A percentile compares a stretch with the other conserved stretches of the same genome.
Evolutionary conservation across 2,888 invertebrate genomes (phyloP).

Genomic region (Litoditis marina): DNA sequence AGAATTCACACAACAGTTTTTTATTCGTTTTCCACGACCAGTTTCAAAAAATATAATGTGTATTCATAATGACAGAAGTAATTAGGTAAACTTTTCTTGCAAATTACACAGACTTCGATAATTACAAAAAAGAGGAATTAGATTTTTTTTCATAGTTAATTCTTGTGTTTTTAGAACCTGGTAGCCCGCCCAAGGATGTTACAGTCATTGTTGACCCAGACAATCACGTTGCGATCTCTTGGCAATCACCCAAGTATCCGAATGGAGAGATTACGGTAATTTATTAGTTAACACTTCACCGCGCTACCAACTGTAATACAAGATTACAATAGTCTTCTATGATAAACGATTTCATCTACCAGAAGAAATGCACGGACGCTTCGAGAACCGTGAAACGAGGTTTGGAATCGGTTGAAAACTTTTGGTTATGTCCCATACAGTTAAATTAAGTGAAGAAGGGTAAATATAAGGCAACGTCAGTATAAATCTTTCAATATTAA

Average conservation of each 20-base stretch:
- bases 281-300: constrained; percentile 1
- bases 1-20: too few relatives aligned
- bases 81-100: too few relatives aligned
- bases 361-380: too few relatives aligned
- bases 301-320: too few relatives aligned
- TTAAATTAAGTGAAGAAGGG: not conserved
- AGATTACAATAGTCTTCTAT: too few relatives aligned
- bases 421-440: not conserved
- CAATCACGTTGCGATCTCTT: constrained; percentile 56
- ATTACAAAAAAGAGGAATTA: not conserved
- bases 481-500: not conserved
- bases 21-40: too few relatives aligned
- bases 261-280: constrained; percentile 56
- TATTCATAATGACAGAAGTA: too few relatives aligned
- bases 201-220: constrained; percentile 55
- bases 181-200: constrained; percentile 53
- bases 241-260: constrained; percentile 56
- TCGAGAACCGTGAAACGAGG: too few relatives aligned
- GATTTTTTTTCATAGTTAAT: not conserved
- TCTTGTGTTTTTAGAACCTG: constrained; percentile 44
- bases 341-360: too few relatives aligned
- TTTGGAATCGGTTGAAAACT: too few relatives aligned
- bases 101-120: too few relatives aligned
- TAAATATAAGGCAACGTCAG: not conserved
- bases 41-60: too few relatives aligned